Conservation (phyloP, 2,113 vertebrate species). For the Peucedramus taeniatus region DNA sequence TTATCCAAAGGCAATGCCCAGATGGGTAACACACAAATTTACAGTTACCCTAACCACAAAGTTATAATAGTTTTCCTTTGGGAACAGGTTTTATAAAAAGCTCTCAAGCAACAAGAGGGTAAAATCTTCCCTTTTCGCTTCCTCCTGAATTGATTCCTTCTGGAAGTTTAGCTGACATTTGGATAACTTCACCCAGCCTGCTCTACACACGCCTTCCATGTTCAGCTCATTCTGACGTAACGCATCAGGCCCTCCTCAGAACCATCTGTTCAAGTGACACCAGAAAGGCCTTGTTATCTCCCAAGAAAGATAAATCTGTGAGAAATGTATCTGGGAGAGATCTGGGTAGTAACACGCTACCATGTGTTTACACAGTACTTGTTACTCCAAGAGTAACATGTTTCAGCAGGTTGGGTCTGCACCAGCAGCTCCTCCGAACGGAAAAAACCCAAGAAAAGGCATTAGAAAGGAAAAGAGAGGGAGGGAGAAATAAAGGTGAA, state of each 20-base stretch:
- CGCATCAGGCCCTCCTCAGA: neutral
- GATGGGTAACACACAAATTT: neutral
- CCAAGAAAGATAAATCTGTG: neutral
- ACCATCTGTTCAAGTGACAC: neutral
- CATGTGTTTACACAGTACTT: neutral
- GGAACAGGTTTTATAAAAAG: neutral
- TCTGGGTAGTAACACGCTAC: neutral
- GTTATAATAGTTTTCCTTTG: neutral
- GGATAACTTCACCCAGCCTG: neutral
- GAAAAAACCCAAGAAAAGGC: neutral
- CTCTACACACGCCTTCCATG: neutral
- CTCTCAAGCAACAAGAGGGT: neutral
- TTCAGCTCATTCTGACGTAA: neutral
- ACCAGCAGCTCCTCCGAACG: neutral
- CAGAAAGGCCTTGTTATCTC: neutral
- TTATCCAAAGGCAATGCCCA: accelerated
- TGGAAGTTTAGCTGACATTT: neutral
- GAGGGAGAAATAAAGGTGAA: slow-evolving; percentile 24
- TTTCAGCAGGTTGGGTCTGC: neutral
- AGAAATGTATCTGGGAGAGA: neutral
- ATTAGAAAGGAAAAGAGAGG: neutral
- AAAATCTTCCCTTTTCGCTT: neutral
- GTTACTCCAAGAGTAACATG: neutral
- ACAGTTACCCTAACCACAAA: neutral
- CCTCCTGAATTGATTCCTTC: neutral